A percentile compares a stretch with the other conserved stretches of the same genome.
These are phyloP conservation scores for Ricordea florida DNA, from an alignment of 92 coral and sea anemone species.

Conservation along the genomic window DNA sequence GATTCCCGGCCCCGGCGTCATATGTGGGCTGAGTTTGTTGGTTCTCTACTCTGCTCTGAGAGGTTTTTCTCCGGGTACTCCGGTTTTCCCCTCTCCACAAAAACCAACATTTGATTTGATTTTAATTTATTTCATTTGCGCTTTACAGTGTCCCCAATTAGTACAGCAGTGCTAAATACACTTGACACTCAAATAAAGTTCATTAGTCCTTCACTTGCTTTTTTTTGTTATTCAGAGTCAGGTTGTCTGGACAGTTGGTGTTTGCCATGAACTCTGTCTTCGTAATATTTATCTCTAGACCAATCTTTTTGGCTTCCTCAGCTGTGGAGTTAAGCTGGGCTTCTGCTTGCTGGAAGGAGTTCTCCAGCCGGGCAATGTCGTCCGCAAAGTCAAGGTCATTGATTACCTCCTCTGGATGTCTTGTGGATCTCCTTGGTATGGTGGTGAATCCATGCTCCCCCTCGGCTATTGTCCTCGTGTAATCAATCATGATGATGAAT, in stretches of 20 bases:
- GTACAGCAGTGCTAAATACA: no score
- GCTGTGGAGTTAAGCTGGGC: not conserved
- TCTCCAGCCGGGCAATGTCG: not conserved
- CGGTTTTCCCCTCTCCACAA: no score
- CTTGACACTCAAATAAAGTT: no score
- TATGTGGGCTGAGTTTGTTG: no score
- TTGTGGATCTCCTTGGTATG: not conserved
- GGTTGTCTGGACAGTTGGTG: not conserved
- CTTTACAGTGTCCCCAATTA: no score
- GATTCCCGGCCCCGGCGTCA: no score
- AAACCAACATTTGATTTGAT: no score
- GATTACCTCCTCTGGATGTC: not conserved
- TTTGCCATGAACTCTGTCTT: not conserved
- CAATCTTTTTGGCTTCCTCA: not conserved
- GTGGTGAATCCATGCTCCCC: not conserved
- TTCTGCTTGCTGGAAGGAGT: not conserved
- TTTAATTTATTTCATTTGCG: no score
- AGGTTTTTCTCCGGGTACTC: no score
- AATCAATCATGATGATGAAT: not conserved
- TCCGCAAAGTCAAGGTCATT: not conserved
- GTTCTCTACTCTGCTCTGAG: no score
- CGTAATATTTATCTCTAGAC: not conserved
- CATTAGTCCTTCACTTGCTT: no score
- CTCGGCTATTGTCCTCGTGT: not conserved
- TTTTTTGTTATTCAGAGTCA: not conserved